Evolutionary conservation across 2,888 invertebrate genomes (phyloP).

Genomic region (Acanthosepion pharaonis): DNA sequence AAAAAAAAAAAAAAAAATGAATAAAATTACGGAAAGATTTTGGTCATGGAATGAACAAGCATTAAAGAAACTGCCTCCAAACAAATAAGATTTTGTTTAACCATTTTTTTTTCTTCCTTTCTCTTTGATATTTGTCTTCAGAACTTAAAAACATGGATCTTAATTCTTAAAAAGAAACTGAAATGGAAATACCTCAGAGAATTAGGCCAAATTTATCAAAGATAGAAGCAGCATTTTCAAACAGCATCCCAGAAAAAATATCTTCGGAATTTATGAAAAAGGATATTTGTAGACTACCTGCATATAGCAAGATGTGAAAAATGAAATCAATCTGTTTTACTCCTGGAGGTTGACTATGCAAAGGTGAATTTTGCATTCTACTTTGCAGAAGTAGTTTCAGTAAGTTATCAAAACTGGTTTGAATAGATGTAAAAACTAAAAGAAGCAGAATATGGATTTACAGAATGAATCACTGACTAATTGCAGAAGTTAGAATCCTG

Average conservation of each 20-base stretch:
- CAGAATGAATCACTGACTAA: not conserved
- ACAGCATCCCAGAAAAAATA: not conserved
- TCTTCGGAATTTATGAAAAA: not conserved
- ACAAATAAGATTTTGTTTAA: not conserved
- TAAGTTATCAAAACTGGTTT: not conserved
- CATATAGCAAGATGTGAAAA: not conserved
- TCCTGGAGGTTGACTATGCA: not conserved
- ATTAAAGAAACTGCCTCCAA: not conserved
- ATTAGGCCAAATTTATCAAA: not conserved
- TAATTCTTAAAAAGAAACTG: not conserved
- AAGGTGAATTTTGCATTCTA: not conserved
- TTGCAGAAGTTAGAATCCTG: too few species aligned
- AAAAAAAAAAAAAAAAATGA: not conserved
- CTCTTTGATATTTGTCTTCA: not conserved
- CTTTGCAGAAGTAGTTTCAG: not conserved
- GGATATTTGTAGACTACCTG: not conserved
- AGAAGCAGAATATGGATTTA: too few species aligned
- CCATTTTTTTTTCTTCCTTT: not conserved
- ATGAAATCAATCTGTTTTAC: not conserved
- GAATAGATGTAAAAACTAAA: not conserved
- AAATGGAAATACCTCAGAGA: not conserved
- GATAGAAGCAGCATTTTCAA: not conserved
- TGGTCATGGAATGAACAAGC: not conserved
- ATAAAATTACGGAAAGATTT: not conserved
- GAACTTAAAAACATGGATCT: constrained; percentile 6